These are phyloP conservation scores for Drosophila saltans DNA, from an alignment of 1,140 invertebrate genomes.

Conservation along the genomic window DNA sequence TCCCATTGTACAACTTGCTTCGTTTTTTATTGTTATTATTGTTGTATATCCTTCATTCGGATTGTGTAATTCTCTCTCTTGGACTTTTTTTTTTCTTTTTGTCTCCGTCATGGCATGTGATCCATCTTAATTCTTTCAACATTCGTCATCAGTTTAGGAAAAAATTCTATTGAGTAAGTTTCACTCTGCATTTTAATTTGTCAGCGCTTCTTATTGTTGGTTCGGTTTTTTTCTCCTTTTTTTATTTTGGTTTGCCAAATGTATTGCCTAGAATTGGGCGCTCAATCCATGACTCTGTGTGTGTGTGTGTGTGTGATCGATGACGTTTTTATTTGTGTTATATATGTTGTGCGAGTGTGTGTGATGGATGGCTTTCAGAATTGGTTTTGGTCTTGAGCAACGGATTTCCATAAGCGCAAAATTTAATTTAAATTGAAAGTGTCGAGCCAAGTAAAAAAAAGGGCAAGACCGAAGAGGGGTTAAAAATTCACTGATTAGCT, in stretches of 20 bases:
- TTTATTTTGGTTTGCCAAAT: slow-evolving; percentile 20
- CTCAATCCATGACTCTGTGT: slow-evolving; percentile 21
- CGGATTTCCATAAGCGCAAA: slow-evolving; percentile 20
- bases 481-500: neutral
- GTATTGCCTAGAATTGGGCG: slow-evolving; percentile 66
- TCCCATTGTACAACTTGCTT: slow-evolving; percentile 47
- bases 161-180: slow-evolving; percentile 68
- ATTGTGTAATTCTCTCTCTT: slow-evolving; percentile 20
- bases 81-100: slow-evolving; percentile 35
- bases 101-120: slow-evolving; percentile 70
- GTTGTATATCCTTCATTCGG: slow-evolving; percentile 25
- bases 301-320: slow-evolving; percentile 58
- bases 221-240: slow-evolving; percentile 5
- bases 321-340: slow-evolving; percentile 77
- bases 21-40: slow-evolving; percentile 43
- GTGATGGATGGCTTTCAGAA: slow-evolving; percentile 51
- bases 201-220: slow-evolving; percentile 61
- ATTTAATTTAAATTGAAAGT: slow-evolving; percentile 65
- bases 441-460: slow-evolving; percentile 10
- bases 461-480: neutral
- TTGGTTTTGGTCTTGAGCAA: slow-evolving; percentile 4
- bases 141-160: slow-evolving; percentile 71
- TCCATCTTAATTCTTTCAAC: slow-evolving; percentile 80
- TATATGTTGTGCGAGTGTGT: slow-evolving; percentile 33
- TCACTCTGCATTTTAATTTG: slow-evolving; percentile 78